A percentile compares a stretch with the other conserved stretches of the same genome.
Evolutionary conservation across 2,888 invertebrate species (phyloP).

Genomic region (Pantelozetes paolii): DNA sequence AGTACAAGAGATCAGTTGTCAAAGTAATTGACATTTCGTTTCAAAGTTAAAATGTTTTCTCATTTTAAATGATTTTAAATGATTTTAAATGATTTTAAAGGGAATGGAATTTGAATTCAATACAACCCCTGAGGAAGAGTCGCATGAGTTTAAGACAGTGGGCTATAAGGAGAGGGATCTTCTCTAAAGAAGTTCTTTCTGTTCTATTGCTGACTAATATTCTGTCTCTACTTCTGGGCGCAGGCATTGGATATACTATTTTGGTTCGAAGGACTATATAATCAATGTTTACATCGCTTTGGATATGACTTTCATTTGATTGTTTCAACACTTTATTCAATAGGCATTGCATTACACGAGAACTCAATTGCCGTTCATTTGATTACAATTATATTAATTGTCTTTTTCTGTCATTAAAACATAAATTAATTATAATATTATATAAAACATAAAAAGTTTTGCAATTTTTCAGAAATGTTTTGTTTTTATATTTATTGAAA

Average conservation of each 20-base stretch:
- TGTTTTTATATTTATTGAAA: neutral
- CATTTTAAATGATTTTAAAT: neutral
- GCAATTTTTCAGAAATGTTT: neutral
- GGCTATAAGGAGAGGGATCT: constrained; percentile 72
- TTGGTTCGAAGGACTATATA: constrained; percentile 38
- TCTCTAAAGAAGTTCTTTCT: constrained; percentile 82
- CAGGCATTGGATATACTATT: constrained; percentile 73
- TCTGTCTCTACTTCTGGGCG: constrained; percentile 79
- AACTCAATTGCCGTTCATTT: neutral
- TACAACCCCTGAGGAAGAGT: constrained; percentile 60
- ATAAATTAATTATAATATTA: neutral
- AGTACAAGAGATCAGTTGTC: constrained; percentile 63
- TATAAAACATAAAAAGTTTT: neutral
- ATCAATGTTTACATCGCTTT: neutral
- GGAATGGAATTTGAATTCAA: constrained; percentile 70
- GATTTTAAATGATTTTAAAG: constrained; percentile 53
- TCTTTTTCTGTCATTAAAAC: neutral
- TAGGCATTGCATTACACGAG: neutral
- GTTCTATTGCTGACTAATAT: constrained; percentile 85
- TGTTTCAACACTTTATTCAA: too few relatives aligned
- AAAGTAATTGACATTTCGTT: too few relatives aligned
- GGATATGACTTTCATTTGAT: neutral
- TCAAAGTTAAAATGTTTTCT: neutral
- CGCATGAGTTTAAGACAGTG: constrained; percentile 63
- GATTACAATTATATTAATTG: neutral